A percentile compares a stretch with the other conserved stretches of the same genome.
These are phyloP conservation scores for Hypocryptadius cinnamomeus DNA, from an alignment of 2,113 vertebrate genomes.

Conservation along the genomic window DNA sequence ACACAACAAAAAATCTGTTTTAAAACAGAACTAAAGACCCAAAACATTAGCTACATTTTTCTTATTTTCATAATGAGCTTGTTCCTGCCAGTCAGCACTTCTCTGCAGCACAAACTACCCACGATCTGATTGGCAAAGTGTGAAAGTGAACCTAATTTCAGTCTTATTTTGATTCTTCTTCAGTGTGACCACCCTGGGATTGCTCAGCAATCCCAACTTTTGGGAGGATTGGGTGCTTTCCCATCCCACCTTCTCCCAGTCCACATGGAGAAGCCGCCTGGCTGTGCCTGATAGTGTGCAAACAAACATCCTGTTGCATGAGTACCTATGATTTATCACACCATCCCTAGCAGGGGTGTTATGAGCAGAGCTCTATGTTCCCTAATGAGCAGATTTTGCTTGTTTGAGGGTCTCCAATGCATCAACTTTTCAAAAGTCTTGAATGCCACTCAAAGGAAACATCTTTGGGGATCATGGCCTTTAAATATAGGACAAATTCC, in stretches of 20 bases:
- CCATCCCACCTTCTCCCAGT: neutral
- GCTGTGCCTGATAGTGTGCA: neutral
- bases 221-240: neutral
- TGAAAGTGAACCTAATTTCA: neutral
- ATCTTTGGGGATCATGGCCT: neutral
- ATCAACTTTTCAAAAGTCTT: neutral
- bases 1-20: neutral
- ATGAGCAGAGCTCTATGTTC: rapidly evolving
- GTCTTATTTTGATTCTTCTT: neutral
- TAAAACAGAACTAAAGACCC: neutral
- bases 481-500: neutral
- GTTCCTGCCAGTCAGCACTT: neutral
- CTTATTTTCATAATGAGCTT: neutral
- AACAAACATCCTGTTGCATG: neutral
- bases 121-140: neutral
- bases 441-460: neutral
- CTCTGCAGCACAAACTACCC: neutral
- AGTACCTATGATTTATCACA: neutral
- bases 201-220: neutral
- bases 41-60: neutral
- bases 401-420: neutral
- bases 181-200: neutral
- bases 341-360: neutral
- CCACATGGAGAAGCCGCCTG: neutral
- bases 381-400: neutral